Conservation (phyloP, 2,113 vertebrate genomes). For the Pomatorhinus ruficollis region DNA sequence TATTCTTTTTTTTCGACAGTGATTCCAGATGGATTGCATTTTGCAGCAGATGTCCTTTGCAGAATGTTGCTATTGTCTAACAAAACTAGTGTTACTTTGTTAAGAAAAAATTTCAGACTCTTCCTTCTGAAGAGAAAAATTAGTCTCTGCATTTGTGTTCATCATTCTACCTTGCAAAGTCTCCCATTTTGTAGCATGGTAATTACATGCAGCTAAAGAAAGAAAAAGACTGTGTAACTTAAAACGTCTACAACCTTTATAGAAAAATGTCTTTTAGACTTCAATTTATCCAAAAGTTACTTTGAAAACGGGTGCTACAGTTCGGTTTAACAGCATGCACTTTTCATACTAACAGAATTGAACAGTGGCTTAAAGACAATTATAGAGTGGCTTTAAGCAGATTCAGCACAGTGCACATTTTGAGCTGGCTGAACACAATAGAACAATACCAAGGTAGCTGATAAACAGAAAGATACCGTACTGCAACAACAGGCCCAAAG, state of each 20-base stretch:
- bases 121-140: not conserved
- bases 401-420: not conserved
- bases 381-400: not conserved
- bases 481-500: not conserved
- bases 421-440: not conserved
- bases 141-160: not conserved
- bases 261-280: not conserved
- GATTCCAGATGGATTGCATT: not conserved
- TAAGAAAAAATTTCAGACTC: constrained; percentile 48
- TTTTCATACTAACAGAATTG: not conserved
- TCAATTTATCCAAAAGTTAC: not conserved
- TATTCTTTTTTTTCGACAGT: not conserved
- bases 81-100: constrained; percentile 63
- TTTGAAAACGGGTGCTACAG: not conserved
- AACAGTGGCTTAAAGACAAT: not conserved
- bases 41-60: not conserved
- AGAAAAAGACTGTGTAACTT: not conserved
- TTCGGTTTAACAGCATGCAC: not conserved
- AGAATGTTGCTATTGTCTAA: constrained; percentile 68
- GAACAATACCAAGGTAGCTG: not conserved
- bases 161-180: not conserved
- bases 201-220: not conserved
- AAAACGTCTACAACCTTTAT: not conserved
- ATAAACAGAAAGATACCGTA: not conserved
- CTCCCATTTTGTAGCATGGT: not conserved